phyloP scores from a whole-genome alignment of 2,888 invertebrate genomes.

The Callyntrura sp. region DNA sequence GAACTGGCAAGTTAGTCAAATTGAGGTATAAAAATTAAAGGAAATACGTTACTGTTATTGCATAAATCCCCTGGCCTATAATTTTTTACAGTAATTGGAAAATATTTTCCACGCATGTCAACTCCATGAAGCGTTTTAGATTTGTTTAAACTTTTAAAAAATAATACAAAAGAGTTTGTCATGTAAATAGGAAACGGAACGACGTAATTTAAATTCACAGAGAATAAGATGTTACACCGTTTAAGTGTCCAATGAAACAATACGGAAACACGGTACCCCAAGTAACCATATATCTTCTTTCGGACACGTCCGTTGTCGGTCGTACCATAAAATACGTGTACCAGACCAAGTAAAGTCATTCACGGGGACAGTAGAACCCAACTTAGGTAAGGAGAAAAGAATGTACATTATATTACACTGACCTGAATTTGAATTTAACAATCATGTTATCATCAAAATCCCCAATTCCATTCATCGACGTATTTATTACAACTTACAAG shows the following conservation, averaged over 20 bases:
- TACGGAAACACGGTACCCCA: conserved; percentile 3
- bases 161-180: no score
- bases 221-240: conserved; percentile 13
- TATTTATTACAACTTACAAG: conserved; percentile 58
- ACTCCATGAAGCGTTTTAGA: neutral
- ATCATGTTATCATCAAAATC: conserved; percentile 42
- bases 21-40: neutral
- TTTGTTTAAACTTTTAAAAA: no score
- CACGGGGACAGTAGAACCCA: no score
- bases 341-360: no score
- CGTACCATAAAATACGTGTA: no score
- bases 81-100: neutral
- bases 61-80: no score
- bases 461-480: conserved; percentile 55
- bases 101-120: neutral
- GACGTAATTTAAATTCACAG: conserved; percentile 36
- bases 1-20: no score
- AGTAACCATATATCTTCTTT: conserved; percentile 49
- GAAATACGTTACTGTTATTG: neutral
- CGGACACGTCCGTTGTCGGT: neutral
- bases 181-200: neutral
- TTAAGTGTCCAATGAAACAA: conserved; percentile 5
- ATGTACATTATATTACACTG: conserved; percentile 37
- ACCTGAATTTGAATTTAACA: conserved; percentile 66
- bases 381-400: neutral